Evolutionary conservation across 2,113 vertebrate genomes (phyloP), one percentile per base, ranked within the genome.

Genomic region (Tauraco erythrolophus): DNA sequence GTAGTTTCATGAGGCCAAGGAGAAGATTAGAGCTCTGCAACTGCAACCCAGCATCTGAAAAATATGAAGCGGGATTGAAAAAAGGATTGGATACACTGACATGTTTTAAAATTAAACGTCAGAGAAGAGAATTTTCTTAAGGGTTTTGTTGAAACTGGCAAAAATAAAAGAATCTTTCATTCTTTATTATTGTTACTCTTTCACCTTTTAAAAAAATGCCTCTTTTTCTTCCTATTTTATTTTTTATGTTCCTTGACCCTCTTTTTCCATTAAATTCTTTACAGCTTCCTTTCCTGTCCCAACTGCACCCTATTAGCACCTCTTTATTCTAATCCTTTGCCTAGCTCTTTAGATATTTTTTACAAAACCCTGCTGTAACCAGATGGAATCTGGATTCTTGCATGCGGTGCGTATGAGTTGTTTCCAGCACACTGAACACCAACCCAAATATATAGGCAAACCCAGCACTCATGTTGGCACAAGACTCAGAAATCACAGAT

Each of bases 321-420:
- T 98, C 98, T 97, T 98, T 97, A 97, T 97, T 97, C 96, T 97
- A 96, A 97, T 96, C 97, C 96, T 87, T 89, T 87, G 82, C 96
- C 95, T 91, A 80, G 65, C 94, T 95, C 93, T 95, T 93, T 50
- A 95, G 96, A 66, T 96, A 80, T 93, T 90, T 95, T 96, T 96
- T 96, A 96, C 95, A 92, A 97, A 94, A 70, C 85, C 82, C 84
- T n/a, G 92, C 96, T 92, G 41, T 93, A 95, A 97, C 92, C 96
- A 89, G 93, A 86, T 89, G 96, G 97, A 94, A 89, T 94, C 96
- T 97, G 95, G 95, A 97, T 87, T 94, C 93, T 71, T 94, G 94
- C 95, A 88, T 77, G 33, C 46, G 6, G 80, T 71, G 75, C 17
- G 51, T 23, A 80, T 74, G 94, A 97, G 94, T 39, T 64, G 68